phyloP scores from a whole-genome alignment of 2,888 invertebrate genomes.

The Phasia obesa region DNA sequence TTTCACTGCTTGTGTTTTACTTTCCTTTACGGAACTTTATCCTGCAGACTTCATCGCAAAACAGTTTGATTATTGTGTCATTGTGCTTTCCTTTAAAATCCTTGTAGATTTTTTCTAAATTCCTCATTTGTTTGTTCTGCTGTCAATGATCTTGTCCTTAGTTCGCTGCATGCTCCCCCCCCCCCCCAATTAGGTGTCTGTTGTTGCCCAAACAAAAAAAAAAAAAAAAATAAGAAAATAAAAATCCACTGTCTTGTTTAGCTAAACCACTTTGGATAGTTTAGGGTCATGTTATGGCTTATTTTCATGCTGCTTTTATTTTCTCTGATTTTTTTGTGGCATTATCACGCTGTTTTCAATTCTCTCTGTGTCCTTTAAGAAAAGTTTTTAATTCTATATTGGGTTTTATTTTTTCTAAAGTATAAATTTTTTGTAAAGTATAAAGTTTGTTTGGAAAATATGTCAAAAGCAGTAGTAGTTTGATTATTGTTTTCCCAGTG shows the following conservation, averaged over 20 bases:
- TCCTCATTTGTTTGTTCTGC: not conserved
- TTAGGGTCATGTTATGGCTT: constrained; percentile 54
- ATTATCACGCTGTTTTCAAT: constrained; percentile 12
- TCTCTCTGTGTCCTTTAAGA: constrained; percentile 9
- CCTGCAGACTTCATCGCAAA: too few species aligned
- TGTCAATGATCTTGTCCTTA: constrained; percentile 48
- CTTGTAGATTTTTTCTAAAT: not conserved
- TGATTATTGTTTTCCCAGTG: constrained; percentile 38
- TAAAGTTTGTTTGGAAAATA: not conserved
- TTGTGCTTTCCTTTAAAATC: constrained; percentile 3
- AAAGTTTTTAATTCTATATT: constrained; percentile 46
- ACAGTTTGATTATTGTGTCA: constrained; percentile 37
- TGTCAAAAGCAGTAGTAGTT: constrained; percentile 30
- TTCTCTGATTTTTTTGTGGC: not conserved
- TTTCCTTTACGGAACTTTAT: too few species aligned
- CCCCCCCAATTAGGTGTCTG: not conserved
- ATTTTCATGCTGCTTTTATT: constrained; percentile 25
- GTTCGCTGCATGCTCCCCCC: not conserved
- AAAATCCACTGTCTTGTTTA: constrained; percentile 33
- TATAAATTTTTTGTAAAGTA: too few species aligned
- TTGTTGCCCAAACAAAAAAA: not conserved
- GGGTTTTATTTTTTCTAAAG: not conserved
- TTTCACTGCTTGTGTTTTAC: too few species aligned
- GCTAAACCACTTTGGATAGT: constrained; percentile 62
- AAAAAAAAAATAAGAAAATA: not conserved